Evolutionary conservation across 2,888 invertebrate species (phyloP).

Genomic region (Heliconius sara): DNA sequence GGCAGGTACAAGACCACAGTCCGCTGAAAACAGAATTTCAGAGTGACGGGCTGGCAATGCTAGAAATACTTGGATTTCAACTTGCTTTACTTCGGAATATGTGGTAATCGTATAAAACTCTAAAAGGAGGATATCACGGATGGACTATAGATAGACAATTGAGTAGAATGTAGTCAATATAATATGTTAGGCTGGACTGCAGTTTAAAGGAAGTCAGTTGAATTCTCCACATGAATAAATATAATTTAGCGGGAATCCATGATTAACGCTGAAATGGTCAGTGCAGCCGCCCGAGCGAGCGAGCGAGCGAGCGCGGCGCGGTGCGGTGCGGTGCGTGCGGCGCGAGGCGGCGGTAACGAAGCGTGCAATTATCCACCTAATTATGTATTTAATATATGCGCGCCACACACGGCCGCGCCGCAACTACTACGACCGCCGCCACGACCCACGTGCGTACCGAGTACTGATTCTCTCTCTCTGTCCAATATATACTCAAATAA

Average conservation of each 20-base stretch:
- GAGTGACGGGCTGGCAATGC: neutral
- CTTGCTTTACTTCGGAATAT: neutral
- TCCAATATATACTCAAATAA: neutral
- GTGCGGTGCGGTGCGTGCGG: conserved; percentile 37
- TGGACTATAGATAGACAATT: neutral
- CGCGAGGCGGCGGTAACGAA: conserved; percentile 46
- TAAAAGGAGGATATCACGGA: neutral
- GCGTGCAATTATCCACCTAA: conserved; percentile 51
- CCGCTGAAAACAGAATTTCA: conserved; percentile 12
- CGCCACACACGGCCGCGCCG: conserved; percentile 44
- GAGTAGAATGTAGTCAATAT: conserved; percentile 3
- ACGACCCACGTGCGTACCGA: conserved; percentile 29
- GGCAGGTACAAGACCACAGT: conserved; percentile 28
- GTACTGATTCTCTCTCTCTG: neutral
- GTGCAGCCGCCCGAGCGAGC: conserved; percentile 36
- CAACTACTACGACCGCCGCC: conserved; percentile 41
- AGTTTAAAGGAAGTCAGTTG: conserved; percentile 21
- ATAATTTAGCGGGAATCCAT: conserved; percentile 31
- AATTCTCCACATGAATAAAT: conserved; percentile 30
- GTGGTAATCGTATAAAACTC: neutral
- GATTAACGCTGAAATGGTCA: conserved; percentile 39
- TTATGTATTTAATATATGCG: conserved; percentile 51
- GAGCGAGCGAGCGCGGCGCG: conserved; percentile 30
- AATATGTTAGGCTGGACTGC: conserved; percentile 6
- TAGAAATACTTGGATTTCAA: conserved; percentile 1